Evolutionary conservation across 2,888 invertebrate genomes (phyloP), one percentile per base, ranked within the genome.

Genomic region (Philereme vetulata): DNA sequence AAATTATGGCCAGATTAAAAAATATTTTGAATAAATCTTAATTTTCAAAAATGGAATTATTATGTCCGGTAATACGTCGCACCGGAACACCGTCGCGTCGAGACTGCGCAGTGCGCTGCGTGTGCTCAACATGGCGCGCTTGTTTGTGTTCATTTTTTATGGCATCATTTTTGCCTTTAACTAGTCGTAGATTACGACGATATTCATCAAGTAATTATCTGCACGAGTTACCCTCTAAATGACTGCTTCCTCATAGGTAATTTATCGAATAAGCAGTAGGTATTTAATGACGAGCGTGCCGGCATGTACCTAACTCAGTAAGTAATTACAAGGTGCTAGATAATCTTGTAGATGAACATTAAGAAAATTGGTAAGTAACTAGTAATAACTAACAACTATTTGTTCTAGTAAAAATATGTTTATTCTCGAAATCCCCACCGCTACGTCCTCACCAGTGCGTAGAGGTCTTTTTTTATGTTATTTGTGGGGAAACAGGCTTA

Each of bases 91-190:
- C 54, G 80, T 72, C 80, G 79, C 78, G 77, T 60, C 75, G 74
- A 75, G 80, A 86, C 86, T 84, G 84, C 71, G 69, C 64, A 62
- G 65, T 84, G 84, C 71, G 69, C 64, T 63, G 65, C 71, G 74
- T 71, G 70, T 69, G 72, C 77, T 70, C 73, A 67, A 55, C 61
- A 53, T 59, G n/a, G 62, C 65, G 59, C 51, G 58, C 60, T 66
- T 72, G 73, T 78, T 73, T 69, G 64, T 63, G 62, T 60, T 50
- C 35, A 72, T 74, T 74, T 72, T 72, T 72, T 74, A 72, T 71
- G 68, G 66, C 62, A 64, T 53, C 68, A 71, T 76, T 75, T 75
- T 76, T 72, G 59, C 68, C 65, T 65, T 54, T 63, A 62, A 65
- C 58, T 60, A 54, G 63, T 65, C 56, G 64, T 34, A 59, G 55